Evolutionary conservation across 2,113 vertebrate species (phyloP).

Genomic region (Gambusia holbrooki): DNA sequence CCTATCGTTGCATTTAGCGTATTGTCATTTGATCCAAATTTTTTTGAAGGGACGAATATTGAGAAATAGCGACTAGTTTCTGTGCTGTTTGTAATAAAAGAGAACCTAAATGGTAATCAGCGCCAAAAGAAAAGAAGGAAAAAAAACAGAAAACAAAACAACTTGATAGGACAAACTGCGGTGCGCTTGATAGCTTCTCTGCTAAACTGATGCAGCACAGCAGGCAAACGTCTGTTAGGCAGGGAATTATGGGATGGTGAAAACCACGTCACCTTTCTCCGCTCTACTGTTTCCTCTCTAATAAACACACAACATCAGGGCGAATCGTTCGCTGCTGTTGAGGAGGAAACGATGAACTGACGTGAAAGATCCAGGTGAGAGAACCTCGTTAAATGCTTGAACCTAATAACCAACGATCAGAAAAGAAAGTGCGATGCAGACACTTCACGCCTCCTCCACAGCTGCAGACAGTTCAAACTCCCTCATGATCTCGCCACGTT

Average conservation of each 20-base stretch:
- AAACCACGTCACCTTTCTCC: background rate
- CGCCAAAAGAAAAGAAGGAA: no score
- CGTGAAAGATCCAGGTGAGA: no score
- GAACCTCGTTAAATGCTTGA: no score
- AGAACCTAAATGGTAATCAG: background rate
- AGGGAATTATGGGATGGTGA: background rate
- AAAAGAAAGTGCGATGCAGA: no score
- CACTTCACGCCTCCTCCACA: no score
- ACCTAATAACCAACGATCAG: no score
- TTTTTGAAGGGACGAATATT: no score
- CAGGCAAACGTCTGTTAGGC: background rate
- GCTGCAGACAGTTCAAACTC: no score
- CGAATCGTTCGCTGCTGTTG: background rate
- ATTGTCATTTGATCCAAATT: no score
- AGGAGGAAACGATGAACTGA: background rate
- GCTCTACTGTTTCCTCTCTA: background rate
- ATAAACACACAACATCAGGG: background rate
- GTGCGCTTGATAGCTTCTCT: background rate
- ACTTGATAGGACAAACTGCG: background rate
- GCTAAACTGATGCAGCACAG: background rate
- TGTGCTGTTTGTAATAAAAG: background rate
- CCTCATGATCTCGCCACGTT: no score
- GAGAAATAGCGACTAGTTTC: background rate
- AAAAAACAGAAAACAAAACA: background rate
- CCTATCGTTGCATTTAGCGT: no score